Evolutionary conservation across 2,888 invertebrate genomes (phyloP).

Genomic region (Oscheius myriophilus): DNA sequence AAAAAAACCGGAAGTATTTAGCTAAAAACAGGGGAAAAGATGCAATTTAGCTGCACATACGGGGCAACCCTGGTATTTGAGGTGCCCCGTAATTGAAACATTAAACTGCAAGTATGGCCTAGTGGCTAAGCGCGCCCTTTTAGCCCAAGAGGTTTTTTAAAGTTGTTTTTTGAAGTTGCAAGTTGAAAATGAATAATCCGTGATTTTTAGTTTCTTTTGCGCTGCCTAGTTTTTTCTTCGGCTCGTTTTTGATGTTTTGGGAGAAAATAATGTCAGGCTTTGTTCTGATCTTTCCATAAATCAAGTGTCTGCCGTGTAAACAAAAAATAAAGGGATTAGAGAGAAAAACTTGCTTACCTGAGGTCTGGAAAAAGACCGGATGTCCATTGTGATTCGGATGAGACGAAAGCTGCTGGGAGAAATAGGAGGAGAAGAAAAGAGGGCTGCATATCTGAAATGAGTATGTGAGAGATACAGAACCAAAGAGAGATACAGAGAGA

Average conservation of each 20-base stretch:
- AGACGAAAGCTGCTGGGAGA: not conserved
- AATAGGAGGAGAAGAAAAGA: not conserved
- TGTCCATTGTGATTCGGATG: conserved; percentile 20
- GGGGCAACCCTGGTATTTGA: no score
- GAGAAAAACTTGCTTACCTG: conserved; percentile 9
- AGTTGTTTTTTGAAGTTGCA: no score
- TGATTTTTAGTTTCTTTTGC: no score
- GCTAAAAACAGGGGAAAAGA: no score
- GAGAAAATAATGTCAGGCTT: not conserved
- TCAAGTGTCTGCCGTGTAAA: not conserved
- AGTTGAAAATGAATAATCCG: no score
- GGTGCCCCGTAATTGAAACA: no score
- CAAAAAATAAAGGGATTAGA: not conserved
- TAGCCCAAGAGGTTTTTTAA: no score
- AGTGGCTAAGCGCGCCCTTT: no score
- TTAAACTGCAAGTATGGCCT: no score
- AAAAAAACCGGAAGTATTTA: no score
- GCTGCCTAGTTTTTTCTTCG: not conserved
- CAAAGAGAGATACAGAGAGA: not conserved
- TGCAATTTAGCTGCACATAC: no score
- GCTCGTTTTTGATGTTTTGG: not conserved
- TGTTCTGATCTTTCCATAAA: conserved; percentile 5
- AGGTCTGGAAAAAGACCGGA: conserved; percentile 28
- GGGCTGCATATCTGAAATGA: conserved; percentile 1
- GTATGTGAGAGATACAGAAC: not conserved